A percentile compares a stretch with the other conserved stretches of the same genome.
These are phyloP conservation scores for Lytechinus pictus DNA, from an alignment of 35 echinoderm and acorn worm species.

Conservation along the genomic window DNA sequence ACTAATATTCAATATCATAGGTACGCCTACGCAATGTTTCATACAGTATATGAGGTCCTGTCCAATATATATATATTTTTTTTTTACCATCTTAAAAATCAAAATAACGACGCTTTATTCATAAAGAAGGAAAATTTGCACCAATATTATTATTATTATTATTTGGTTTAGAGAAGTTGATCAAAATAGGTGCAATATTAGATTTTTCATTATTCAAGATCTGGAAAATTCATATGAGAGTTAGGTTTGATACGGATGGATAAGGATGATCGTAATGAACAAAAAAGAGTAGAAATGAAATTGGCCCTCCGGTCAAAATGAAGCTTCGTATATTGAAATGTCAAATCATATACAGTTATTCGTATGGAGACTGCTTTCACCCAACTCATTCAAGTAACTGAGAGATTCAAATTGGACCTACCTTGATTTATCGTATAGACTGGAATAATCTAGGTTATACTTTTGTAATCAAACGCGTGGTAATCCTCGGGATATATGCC, in stretches of 20 bases:
- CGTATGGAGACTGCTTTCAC: neutral
- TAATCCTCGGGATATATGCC: too few relatives aligned
- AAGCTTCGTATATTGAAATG: neutral
- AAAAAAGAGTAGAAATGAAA: neutral
- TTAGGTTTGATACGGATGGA: neutral
- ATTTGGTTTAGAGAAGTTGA: neutral
- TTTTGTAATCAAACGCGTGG: too few relatives aligned
- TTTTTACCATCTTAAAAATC: neutral
- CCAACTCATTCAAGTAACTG: neutral
- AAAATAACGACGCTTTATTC: neutral
- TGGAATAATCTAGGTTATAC: too few relatives aligned
- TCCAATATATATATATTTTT: neutral
- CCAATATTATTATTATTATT: neutral
- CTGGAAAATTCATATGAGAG: neutral
- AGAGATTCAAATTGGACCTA: neutral
- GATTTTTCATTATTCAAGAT: neutral
- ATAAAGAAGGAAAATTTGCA: neutral
- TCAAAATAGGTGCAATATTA: neutral
- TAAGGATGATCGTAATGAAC: too few relatives aligned
- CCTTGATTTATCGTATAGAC: too few relatives aligned
- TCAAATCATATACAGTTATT: neutral
- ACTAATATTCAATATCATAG: neutral
- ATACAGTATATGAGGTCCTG: too few relatives aligned
- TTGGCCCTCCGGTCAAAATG: neutral
- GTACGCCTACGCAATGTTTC: neutral